Conservation (phyloP, 2,113 vertebrate species). For the Zootoca vivipara region DNA sequence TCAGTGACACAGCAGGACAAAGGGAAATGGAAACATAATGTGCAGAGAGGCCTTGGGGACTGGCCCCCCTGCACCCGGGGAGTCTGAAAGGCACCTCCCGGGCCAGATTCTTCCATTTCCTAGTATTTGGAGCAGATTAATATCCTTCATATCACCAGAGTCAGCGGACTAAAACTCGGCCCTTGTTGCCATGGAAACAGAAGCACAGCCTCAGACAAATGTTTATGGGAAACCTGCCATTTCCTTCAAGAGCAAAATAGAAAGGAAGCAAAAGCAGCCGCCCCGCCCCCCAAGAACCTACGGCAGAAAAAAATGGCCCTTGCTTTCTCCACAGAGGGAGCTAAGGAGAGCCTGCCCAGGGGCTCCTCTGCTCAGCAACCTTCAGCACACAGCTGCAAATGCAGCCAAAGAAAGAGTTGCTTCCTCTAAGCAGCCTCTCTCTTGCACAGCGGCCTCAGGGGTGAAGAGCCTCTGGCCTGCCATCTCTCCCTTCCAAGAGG, state of each 20-base stretch:
- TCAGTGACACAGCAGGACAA: not conserved
- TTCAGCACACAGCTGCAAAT: too few relatives aligned
- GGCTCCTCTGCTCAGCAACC: not conserved
- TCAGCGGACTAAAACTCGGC: not conserved
- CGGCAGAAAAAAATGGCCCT: not conserved
- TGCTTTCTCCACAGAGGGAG: not conserved
- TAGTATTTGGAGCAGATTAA: not conserved
- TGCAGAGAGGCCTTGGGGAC: not conserved
- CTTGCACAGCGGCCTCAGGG: not conserved
- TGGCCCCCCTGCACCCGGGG: too few relatives aligned
- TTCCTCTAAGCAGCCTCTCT: too few relatives aligned
- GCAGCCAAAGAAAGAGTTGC: not conserved
- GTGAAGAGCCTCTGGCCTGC: too few relatives aligned
- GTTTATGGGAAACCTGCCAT: not conserved
- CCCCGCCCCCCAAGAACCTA: too few relatives aligned
- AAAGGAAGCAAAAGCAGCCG: not conserved
- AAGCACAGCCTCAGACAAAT: not conserved
- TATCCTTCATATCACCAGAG: not conserved
- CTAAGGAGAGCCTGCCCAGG: too few relatives aligned
- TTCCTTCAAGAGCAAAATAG: not conserved
- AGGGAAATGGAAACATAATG: not conserved
- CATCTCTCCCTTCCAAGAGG: too few relatives aligned
- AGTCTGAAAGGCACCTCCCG: not conserved
- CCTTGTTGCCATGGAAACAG: not conserved
- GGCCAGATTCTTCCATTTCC: too few relatives aligned